Evolutionary conservation across 2,113 vertebrate species (phyloP).

Genomic region (Pygoscelis antarcticus): DNA sequence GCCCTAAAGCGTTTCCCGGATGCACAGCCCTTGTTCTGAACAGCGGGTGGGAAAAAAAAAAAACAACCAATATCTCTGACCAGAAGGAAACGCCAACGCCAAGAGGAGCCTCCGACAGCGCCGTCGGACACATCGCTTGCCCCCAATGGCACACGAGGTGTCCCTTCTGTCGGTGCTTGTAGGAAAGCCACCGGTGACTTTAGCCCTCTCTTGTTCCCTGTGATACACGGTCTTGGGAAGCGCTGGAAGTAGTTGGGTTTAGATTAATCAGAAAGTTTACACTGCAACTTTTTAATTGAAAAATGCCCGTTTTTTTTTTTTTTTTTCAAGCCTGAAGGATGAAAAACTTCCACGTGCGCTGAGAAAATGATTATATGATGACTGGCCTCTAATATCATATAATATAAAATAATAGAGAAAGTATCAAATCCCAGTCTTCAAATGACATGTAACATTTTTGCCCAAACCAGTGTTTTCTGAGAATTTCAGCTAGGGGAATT

Average conservation of each 20-base stretch:
- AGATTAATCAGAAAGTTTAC: neutral
- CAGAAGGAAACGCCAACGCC: neutral
- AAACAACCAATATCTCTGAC: neutral
- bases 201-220: neutral
- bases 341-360: neutral
- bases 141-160: neutral
- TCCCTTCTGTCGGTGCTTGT: no score
- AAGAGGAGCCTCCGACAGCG: neutral
- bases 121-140: fast-evolving
- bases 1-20: neutral
- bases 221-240: neutral
- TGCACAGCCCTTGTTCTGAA: neutral
- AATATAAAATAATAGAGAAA: neutral
- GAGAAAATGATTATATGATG: neutral
- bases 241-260: neutral
- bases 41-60: neutral
- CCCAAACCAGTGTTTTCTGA: neutral
- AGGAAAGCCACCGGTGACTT: neutral
- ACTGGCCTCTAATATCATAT: neutral
- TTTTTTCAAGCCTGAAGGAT: neutral
- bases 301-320: neutral
- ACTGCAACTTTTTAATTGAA: neutral
- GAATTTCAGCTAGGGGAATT: neutral
- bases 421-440: neutral
- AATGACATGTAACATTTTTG: neutral